phyloP scores from a whole-genome alignment of 2,888 invertebrate genomes.

The Colostygia pectinataria region DNA sequence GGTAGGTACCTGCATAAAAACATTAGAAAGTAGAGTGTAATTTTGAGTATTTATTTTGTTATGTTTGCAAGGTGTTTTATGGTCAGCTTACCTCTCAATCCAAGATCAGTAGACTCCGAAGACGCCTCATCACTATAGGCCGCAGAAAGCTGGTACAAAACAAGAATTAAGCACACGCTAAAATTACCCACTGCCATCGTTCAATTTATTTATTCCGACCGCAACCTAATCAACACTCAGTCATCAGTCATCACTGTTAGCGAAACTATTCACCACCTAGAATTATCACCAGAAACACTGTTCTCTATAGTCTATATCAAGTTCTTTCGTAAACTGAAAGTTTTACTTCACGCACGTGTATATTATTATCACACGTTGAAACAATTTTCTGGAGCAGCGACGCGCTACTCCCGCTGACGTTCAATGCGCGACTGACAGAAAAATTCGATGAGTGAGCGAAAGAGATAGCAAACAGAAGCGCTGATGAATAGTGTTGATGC shows the following conservation, averaged over 20 bases:
- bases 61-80: too few relatives aligned
- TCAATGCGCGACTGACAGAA: conserved; percentile 53
- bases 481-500: conserved; percentile 24
- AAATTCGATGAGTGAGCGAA: conserved; percentile 17
- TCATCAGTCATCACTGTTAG: conserved; percentile 60
- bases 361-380: conserved; percentile 55
- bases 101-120: conserved; percentile 68
- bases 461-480: conserved; percentile 42
- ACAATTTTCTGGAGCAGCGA: conserved; percentile 32
- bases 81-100: conserved; percentile 67
- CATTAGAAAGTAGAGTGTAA: too few relatives aligned
- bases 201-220: conserved; percentile 59
- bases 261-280: conserved; percentile 42
- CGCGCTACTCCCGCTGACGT: conserved; percentile 33
- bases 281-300: conserved; percentile 39
- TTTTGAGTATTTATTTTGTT: too few relatives aligned
- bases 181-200: conserved; percentile 75
- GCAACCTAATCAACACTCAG: conserved; percentile 53
- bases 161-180: conserved; percentile 68
- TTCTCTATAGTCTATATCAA: conserved; percentile 12
- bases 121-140: conserved; percentile 65
- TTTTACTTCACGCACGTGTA: conserved; percentile 36
- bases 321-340: conserved; percentile 39
- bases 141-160: conserved; percentile 65
- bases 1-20: too few relatives aligned